Percentiles rank a stretch among this genome's conserved stretches.
phyloP scores from a whole-genome alignment of 2,113 vertebrate species.

The Charadrius vociferus region DNA sequence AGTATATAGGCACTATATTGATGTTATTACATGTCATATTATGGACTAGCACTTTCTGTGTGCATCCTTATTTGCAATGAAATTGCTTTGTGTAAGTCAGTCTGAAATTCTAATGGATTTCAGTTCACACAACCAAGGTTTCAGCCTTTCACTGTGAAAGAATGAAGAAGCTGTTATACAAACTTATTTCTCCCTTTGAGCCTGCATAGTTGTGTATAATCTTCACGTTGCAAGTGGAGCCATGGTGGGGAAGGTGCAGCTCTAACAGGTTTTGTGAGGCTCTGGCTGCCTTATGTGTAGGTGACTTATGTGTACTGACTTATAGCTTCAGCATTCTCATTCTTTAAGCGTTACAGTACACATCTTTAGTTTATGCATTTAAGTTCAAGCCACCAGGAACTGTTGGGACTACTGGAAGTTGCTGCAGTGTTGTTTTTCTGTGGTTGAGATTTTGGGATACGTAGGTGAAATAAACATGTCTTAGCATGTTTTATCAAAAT shows the following conservation, averaged over 20 bases:
- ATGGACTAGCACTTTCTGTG: not conserved
- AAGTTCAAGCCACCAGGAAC: not conserved
- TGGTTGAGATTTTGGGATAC: not conserved
- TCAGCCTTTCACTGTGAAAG: not conserved
- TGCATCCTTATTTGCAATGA: not conserved
- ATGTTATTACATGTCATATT: not conserved
- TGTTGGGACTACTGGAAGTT: not conserved
- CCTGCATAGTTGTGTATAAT: not conserved
- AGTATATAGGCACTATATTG: not conserved
- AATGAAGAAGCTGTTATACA: not conserved
- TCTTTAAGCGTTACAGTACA: not conserved
- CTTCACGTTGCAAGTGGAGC: not conserved
- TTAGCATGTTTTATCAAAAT: not conserved
- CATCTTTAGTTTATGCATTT: not conserved
- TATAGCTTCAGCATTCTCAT: not conserved
- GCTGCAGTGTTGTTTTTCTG: not conserved
- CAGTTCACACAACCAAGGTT: not conserved
- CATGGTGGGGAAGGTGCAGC: not conserved
- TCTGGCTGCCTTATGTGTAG: not conserved
- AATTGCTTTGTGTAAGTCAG: not conserved
- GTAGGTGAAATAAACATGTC: not conserved
- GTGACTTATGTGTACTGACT: not conserved
- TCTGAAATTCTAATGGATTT: not conserved
- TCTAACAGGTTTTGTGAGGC: not conserved
- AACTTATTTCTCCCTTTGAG: not conserved